Evolutionary conservation across 2,113 vertebrate species (phyloP).

Genomic region (Erythrolamprus reginae): DNA sequence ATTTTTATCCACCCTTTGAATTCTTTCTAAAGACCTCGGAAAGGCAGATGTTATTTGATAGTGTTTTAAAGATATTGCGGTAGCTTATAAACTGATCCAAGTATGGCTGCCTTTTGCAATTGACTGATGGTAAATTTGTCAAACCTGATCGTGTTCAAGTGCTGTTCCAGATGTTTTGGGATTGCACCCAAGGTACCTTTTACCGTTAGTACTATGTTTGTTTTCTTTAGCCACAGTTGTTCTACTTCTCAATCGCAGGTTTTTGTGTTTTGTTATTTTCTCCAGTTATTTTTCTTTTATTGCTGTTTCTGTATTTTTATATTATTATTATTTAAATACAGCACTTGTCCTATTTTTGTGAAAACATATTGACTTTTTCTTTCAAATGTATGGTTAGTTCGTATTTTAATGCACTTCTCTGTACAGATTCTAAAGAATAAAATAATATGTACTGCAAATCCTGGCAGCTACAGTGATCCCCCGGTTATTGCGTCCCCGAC

Average conservation of each 20-base stretch:
- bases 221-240: background rate
- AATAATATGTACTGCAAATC: background rate
- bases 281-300: background rate
- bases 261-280: background rate
- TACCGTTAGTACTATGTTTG: background rate
- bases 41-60: background rate
- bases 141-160: background rate
- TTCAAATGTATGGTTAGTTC: background rate
- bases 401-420: background rate
- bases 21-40: background rate
- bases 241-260: background rate
- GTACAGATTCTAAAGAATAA: background rate
- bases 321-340: background rate
- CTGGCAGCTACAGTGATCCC: too few species aligned
- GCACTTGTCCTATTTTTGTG: background rate
- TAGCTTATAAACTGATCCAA: background rate
- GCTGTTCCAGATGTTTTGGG: background rate
- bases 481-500: too few species aligned
- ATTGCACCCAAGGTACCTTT: background rate
- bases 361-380: background rate
- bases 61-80: background rate
- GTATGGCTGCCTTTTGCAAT: background rate
- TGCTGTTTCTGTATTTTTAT: background rate
- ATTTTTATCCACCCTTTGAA: background rate
- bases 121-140: background rate